Evolutionary conservation across 23 tunicate species (phyloP).

Genomic region (Trididemnum clinides): DNA sequence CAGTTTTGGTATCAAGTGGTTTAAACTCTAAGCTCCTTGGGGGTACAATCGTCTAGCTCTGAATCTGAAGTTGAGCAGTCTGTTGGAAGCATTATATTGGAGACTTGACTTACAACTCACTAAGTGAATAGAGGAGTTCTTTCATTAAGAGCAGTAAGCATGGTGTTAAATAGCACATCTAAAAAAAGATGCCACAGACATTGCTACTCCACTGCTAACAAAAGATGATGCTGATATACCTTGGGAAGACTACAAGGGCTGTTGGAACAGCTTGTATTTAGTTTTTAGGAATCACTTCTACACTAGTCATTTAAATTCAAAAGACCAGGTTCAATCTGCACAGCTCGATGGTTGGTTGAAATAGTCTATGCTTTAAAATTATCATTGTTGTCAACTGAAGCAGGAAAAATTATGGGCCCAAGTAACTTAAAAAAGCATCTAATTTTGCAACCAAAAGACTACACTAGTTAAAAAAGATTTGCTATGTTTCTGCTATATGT

Average conservation of each 20-base stretch:
- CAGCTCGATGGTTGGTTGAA: not conserved
- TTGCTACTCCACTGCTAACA: not conserved
- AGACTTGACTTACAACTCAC: not conserved
- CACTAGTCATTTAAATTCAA: slow-evolving; percentile 12
- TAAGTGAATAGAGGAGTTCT: not conserved
- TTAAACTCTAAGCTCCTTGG: not conserved
- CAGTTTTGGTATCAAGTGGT: slow-evolving; percentile 8
- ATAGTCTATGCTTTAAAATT: not conserved
- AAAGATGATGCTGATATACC: not conserved
- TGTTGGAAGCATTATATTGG: slow-evolving; percentile 5
- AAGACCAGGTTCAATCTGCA: not conserved
- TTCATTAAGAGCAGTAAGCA: not conserved
- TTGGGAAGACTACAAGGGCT: not conserved
- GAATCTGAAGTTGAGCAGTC: not conserved
- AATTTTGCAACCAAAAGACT: slow-evolving; percentile 6
- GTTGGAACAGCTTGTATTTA: not conserved
- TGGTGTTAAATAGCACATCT: slow-evolving; percentile 9
- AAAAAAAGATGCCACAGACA: slow-evolving; percentile 3
- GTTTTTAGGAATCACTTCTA: not conserved
- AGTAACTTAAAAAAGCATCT: not conserved
- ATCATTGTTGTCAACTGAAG: not conserved
- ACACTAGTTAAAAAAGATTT: not conserved
- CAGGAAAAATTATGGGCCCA: not conserved
- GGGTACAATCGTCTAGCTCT: not conserved
- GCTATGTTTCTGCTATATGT: slow-evolving; percentile 3